phyloP scores from a whole-genome alignment of 1,140 invertebrate species.

The Drosophila busckii region DNA sequence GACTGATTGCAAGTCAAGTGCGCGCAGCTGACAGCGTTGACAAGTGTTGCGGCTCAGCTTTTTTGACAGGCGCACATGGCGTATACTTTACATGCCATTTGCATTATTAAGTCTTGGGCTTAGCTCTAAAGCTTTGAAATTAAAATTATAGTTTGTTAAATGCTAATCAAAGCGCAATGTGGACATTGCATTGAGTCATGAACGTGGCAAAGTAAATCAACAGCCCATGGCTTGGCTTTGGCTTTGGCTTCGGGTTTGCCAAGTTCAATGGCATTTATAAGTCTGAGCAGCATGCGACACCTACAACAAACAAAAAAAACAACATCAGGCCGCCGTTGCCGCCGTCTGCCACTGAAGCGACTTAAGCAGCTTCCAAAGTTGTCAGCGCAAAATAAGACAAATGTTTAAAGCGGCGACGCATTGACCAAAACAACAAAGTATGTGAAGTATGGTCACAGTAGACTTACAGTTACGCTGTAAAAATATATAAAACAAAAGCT shows the following conservation, averaged over 20 bases:
- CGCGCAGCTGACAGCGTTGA: slow-evolving; percentile 48
- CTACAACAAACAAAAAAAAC: slow-evolving; percentile 49
- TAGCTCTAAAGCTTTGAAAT: too few species aligned
- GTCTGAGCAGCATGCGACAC: slow-evolving; percentile 40
- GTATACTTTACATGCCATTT: slow-evolving; percentile 17
- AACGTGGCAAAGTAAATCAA: slow-evolving; percentile 36
- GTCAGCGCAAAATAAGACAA: slow-evolving; percentile 74
- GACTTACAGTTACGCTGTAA: too few species aligned
- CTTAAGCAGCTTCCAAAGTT: slow-evolving; percentile 71
- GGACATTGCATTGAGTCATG: slow-evolving; percentile 31
- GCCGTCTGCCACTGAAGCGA: slow-evolving; percentile 23
- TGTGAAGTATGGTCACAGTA: neutral
- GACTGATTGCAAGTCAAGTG: slow-evolving; percentile 37
- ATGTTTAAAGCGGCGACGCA: slow-evolving; percentile 57
- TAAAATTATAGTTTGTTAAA: slow-evolving; percentile 55
- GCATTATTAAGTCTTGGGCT: slow-evolving; percentile 4
- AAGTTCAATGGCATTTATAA: slow-evolving; percentile 65
- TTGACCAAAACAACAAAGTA: slow-evolving; percentile 25
- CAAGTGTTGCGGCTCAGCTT: slow-evolving; percentile 70
- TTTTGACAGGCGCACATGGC: slow-evolving; percentile 66
- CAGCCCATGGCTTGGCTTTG: neutral
- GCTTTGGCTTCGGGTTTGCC: slow-evolving; percentile 9
- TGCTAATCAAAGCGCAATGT: slow-evolving; percentile 43
- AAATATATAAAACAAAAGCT: too few species aligned
- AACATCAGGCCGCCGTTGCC: slow-evolving; percentile 24